Evolutionary conservation across 92 coral and sea anemone genomes (phyloP), one percentile per base, ranked within the genome.

Genomic region (Siderastrea radians): DNA sequence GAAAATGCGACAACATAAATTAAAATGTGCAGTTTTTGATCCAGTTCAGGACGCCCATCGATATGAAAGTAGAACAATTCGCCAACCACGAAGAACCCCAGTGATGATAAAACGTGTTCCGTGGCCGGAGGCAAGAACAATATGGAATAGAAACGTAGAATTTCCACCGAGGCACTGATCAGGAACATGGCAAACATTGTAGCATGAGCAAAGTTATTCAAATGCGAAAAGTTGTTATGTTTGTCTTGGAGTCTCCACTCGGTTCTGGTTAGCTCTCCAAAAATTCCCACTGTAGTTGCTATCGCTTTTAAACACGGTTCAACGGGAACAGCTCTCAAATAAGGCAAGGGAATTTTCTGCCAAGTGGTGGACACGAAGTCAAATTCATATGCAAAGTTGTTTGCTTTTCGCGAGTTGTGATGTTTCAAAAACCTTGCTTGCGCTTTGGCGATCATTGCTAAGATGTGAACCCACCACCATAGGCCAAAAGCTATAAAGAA

Each of bases 171-270:
- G 4, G 86, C 89, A 45, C 67, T 80, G 45, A 78, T 17, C 77
- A 81, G 43, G 55, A 93, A 93, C 57, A 66, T 66, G 1, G 86
- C 77, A 64, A 68, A 93, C 93, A 93, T 93, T 5, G 91, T 80
- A 3, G 91, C 76, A 75, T 93, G 95, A 2, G 90, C 84, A 50
- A 90, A 89, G 77, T 93, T 93, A 49, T 93, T 93, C 70, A 93
- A 51, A 45, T 78, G 64, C 54, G 55, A 44, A 68, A 93, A 86
- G 57, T 89, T 47, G 12, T 88, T 91, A 14, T 81, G n/a, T 6
- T 76, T 53, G 75, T 81, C 55, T 8, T 84, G 8, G 16, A 85
- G 55, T 2, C 85, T 62, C 83, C 81, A 85, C 45, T 93, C 54
- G 50, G 77, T 86, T 50, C 69, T 69, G 2, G 74, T 68, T 3